Base-by-base conservation (phyloP, 2,797 vertebrate genomes). In the Paguma larvata region DNA sequence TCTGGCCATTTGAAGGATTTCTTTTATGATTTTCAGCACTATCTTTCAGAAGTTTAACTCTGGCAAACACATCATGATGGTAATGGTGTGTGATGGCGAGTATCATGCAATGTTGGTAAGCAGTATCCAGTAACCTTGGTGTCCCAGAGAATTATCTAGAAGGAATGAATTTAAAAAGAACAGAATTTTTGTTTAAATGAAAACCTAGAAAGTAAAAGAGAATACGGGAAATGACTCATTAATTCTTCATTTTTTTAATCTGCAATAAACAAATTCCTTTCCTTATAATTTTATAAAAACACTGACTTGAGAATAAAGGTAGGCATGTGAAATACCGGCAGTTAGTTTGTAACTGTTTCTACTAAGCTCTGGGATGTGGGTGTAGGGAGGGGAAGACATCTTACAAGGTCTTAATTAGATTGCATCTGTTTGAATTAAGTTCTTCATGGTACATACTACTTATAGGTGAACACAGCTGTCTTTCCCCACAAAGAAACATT, bases 401-500 rank as follows among this genome's bases (percentile, higher is more conserved):
- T 53, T 86, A 79, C n/a, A 15, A 44, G 25, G 65, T 94, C 92
- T 95, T 97, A 88, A 96, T 96, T 97, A 94, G 91, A 87, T 34
- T 65, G 10, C 51, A 75, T 78, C 70, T 77, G 59, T 91, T 95
- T n/a, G 82, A 96, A 41, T 95, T 78, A 70, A 63, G 34, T 79
- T 97, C 83, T 85, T 72, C 46, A 34, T 90, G 72, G 87, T 75
- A 85, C 46, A 38, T 18, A 1, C 75, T 93, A 94, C 91, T 59
- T 96, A 16, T 79, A 96, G 75, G 65, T 92, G 75, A 97, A 75
- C 53, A 83, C 93, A 97, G 77, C 91, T 97, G 75, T 97, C 72
- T 91, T 65, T 96, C 53, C 34, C 27, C n/a, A 83, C 18, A 46
- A 85, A 88, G 27, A 18, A 82, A 96, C 92, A 95, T 72, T 77